These are phyloP conservation scores for Carassius auratus DNA, from an alignment of 2,113 vertebrate genomes.

Conservation along the genomic window DNA sequence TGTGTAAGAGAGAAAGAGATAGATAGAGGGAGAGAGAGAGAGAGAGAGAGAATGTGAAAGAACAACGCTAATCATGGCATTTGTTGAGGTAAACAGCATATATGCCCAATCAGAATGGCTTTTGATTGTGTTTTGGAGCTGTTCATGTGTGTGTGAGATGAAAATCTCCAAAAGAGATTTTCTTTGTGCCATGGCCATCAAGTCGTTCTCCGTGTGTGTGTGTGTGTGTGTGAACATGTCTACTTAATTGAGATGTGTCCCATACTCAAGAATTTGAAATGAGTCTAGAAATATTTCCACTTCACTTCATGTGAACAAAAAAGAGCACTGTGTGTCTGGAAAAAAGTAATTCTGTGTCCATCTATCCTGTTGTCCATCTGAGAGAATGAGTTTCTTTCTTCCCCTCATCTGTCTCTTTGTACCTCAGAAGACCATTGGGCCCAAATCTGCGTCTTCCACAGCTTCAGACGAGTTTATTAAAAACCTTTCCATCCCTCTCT, in stretches of 20 bases:
- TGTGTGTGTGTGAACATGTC: conserved; percentile 28
- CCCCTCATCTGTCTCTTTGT: conserved; percentile 27
- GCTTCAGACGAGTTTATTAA: conserved; percentile 46
- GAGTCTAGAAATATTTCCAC: conserved; percentile 53
- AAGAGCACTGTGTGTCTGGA: conserved; percentile 41
- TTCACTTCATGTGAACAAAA: conserved; percentile 40
- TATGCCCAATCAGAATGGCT: conserved; percentile 54
- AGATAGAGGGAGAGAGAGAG: not conserved
- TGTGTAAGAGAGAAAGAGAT: conserved; percentile 23
- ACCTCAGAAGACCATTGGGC: conserved; percentile 34
- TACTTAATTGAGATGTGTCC: conserved; percentile 47
- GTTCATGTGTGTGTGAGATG: not conserved
- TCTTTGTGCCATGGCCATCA: conserved; percentile 30
- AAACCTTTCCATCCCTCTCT: conserved; percentile 55
- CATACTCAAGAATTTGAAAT: conserved; percentile 47
- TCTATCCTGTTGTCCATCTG: conserved; percentile 37
- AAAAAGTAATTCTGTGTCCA: conserved; percentile 49
- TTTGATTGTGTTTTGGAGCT: conserved; percentile 53
- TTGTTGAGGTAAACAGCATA: conserved; percentile 63
- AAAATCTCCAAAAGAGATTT: conserved; percentile 27
- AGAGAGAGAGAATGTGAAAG: conserved; percentile 43
- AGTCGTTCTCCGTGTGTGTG: conserved; percentile 9
- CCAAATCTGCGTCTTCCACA: not conserved
- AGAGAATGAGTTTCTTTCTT: conserved; percentile 27
- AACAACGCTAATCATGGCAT: conserved; percentile 60